A percentile compares a stretch with the other conserved stretches of the same genome.
Evolutionary conservation across 1,140 invertebrate species (phyloP).

Genomic region (Vanessa tameamea): DNA sequence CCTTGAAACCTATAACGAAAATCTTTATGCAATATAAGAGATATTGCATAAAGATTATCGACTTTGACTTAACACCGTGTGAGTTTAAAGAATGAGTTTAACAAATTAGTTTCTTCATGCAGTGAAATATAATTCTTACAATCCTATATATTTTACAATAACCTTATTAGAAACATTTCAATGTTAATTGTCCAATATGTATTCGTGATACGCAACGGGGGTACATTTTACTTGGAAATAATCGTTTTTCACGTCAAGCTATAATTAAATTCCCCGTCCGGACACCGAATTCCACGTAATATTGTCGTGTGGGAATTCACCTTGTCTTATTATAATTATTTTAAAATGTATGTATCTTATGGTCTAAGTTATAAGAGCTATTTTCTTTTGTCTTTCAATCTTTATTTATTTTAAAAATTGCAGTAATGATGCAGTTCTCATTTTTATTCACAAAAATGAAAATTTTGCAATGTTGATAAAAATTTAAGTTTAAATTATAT

Average conservation of each 20-base stretch:
- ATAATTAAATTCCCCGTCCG: conserved; percentile 28
- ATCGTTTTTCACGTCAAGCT: conserved; percentile 27
- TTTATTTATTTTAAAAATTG: not conserved
- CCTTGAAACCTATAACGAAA: too few species aligned
- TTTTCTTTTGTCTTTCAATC: not conserved
- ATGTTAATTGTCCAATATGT: conserved; percentile 6
- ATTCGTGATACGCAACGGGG: not conserved
- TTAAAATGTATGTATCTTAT: not conserved
- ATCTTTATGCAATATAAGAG: too few species aligned
- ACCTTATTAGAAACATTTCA: not conserved
- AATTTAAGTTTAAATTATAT: too few species aligned
- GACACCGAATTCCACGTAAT: conserved; percentile 12
- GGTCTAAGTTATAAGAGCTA: not conserved
- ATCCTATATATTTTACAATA: not conserved
- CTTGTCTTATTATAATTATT: conserved; percentile 4
- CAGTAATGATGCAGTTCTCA: not conserved
- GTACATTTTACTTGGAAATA: conserved; percentile 14
- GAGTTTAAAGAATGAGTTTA: too few species aligned
- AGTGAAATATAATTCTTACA: too few species aligned
- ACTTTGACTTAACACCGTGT: too few species aligned
- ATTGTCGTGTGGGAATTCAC: conserved; percentile 9
- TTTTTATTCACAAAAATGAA: too few species aligned
- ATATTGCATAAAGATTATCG: too few species aligned
- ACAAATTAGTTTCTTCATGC: too few species aligned
- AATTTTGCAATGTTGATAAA: too few species aligned